A percentile compares a stretch with the other conserved stretches of the same genome.
Evolutionary conservation across 2,888 invertebrate species (phyloP).

Genomic region (Dryomyza anilis): DNA sequence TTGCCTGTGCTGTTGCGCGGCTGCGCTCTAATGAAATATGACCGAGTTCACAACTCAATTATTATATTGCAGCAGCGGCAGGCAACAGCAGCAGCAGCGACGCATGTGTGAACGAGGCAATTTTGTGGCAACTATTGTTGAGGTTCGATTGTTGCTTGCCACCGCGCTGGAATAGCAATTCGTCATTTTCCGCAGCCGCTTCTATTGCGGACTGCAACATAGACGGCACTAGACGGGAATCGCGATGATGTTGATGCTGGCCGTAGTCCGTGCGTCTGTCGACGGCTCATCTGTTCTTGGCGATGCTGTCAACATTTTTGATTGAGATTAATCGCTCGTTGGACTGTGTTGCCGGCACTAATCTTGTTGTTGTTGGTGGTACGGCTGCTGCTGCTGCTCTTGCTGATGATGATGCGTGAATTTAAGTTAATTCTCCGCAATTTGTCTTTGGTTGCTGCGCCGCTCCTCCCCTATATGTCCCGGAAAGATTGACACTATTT

Average conservation of each 20-base stretch:
- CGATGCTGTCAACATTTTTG: slow-evolving; percentile 36
- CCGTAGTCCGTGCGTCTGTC: slow-evolving; percentile 9
- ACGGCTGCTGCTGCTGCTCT: background rate
- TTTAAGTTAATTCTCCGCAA: slow-evolving; percentile 3
- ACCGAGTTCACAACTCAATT: slow-evolving; percentile 58
- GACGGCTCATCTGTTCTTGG: slow-evolving; percentile 28
- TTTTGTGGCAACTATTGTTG: too few relatives aligned
- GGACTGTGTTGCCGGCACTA: slow-evolving; percentile 42
- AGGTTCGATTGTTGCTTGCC: background rate
- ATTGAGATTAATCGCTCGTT: slow-evolving; percentile 54
- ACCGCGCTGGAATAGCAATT: slow-evolving; percentile 15
- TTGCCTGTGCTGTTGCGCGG: too few relatives aligned
- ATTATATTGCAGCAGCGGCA: slow-evolving; percentile 38
- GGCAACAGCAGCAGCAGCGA: slow-evolving; percentile 8
- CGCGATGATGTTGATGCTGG: too few relatives aligned
- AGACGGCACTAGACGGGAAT: too few relatives aligned
- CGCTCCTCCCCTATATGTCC: too few relatives aligned
- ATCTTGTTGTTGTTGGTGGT: background rate
- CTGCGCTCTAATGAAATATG: slow-evolving; percentile 48
- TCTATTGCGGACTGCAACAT: slow-evolving; percentile 10
- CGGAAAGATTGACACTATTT: slow-evolving; percentile 41
- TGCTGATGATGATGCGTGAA: slow-evolving; percentile 21
- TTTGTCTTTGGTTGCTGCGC: background rate
- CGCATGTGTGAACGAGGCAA: background rate
- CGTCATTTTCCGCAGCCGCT: slow-evolving; percentile 14